Base-by-base conservation (phyloP, 2,888 invertebrate genomes). In the Chalcis sispes region DNA sequence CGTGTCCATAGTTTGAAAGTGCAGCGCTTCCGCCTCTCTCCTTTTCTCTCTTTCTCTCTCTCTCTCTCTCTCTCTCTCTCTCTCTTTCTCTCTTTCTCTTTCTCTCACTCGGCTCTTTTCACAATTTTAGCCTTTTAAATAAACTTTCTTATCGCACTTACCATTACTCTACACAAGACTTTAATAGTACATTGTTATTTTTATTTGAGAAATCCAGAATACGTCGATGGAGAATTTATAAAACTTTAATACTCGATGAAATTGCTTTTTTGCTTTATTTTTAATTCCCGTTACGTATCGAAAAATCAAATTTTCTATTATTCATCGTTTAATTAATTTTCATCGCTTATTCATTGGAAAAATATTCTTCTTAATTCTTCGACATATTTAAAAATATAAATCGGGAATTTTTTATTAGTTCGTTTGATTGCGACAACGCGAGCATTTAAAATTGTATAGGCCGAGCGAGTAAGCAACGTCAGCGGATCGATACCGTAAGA, bases 1-100 rank as follows among this genome's bases (percentile, higher is more conserved):
- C 75, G 64, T 70, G 75, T 75, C 70, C 75, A 70, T 75, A 75
- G 56, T 58, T 64, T 56, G 20, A 58, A 70, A 70, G 69, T 75
- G 58, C 52, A 59, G 18, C 27, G 58, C 42, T 29, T 66, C 52
- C 66, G 59, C 42, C 66, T 59, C 27, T 25, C 32, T n/a, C n/a
- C n/a, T n/a, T 18, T 52, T 5, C 15, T 58, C 46, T 48, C n/a
- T 20, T 42, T 15, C 20, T 18, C 13, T 8, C 29, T 48, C 61
- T 25, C 25, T 40, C 50, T 36, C 8, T 54, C 50, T 25, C 32
- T 18, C 46, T 5, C 15, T 58, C 46, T 48, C n/a, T 20, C 29
- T 15, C 20, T 25, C 32, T 18, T 52, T 5, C 15, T 58, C 46
- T 48, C n/a, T 20, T 42, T 15, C 20, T 18, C 13, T 8, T 46